phyloP scores from a whole-genome alignment of 2,113 vertebrate species.

The Dicerorhinus sumatrensis region DNA sequence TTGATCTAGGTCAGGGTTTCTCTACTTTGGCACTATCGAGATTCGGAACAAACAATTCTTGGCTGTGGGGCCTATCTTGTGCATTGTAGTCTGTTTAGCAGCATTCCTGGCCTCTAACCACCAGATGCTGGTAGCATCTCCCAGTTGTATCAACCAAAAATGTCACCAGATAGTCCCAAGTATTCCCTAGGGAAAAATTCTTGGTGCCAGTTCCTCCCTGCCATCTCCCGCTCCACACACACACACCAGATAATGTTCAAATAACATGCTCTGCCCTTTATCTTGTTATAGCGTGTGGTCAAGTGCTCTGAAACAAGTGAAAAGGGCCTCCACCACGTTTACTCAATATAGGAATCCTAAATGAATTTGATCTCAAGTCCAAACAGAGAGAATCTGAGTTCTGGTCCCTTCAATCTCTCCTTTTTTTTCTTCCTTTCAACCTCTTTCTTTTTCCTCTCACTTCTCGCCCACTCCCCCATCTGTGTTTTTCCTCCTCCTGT shows the following conservation, averaged over 20 bases:
- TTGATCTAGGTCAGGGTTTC: not conserved
- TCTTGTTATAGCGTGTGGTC: not conserved
- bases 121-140: not conserved
- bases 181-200: not conserved
- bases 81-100: not conserved
- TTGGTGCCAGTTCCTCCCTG: not conserved
- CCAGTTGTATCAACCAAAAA: not conserved
- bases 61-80: accelerated
- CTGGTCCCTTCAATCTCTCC: not conserved
- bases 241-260: not conserved
- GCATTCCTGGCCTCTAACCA: not conserved
- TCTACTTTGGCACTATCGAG: not conserved
- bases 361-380: not conserved
- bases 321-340: not conserved
- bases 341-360: not conserved
- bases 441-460: not conserved
- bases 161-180: not conserved
- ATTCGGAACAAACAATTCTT: not conserved
- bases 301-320: not conserved
- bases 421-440: not conserved
- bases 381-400: not conserved
- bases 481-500: not conserved
- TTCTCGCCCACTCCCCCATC: not conserved
- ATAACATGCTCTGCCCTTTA: not conserved
- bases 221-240: not conserved